Conservation (phyloP, 2,888 invertebrate species). For the Stramonita haemastoma region DNA sequence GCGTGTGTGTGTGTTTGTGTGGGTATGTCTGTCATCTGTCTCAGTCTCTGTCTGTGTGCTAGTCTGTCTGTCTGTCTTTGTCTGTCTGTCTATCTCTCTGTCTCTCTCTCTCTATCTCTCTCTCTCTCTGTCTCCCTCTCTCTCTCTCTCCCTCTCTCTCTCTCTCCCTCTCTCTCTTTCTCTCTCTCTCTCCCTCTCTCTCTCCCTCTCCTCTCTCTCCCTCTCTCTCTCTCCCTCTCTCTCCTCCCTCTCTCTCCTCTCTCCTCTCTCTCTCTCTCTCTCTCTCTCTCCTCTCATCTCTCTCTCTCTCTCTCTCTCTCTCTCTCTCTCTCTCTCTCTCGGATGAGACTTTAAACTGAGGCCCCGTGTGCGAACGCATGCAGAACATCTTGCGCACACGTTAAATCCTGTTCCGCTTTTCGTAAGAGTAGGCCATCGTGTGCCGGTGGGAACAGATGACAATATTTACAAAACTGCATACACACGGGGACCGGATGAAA, state of each 20-base stretch:
- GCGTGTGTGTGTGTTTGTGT: not conserved
- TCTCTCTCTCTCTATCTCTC: not conserved
- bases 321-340: no score
- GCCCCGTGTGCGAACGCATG: no score
- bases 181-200: not conserved
- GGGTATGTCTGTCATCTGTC: not conserved
- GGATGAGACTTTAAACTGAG: no score
- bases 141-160: not conserved
- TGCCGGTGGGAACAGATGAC: no score
- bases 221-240: not conserved
- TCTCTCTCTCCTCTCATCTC: not conserved
- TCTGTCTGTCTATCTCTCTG: not conserved
- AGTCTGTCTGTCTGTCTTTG: not conserved
- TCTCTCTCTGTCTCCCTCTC: not conserved
- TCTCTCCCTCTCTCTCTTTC: not conserved
- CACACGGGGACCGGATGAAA: no score
- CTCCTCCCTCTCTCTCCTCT: not conserved
- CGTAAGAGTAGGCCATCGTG: no score
- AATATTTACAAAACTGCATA: no score
- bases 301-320: not conserved
- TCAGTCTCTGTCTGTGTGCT: not conserved
- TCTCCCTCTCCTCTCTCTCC: not conserved
- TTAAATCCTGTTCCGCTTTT: no score
- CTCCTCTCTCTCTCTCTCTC: not conserved
- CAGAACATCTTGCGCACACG: no score